A percentile compares a stretch with the other conserved stretches of the same genome.
Evolutionary conservation across 1,140 invertebrate species (phyloP).

Genomic region (Bombus breviceps): DNA sequence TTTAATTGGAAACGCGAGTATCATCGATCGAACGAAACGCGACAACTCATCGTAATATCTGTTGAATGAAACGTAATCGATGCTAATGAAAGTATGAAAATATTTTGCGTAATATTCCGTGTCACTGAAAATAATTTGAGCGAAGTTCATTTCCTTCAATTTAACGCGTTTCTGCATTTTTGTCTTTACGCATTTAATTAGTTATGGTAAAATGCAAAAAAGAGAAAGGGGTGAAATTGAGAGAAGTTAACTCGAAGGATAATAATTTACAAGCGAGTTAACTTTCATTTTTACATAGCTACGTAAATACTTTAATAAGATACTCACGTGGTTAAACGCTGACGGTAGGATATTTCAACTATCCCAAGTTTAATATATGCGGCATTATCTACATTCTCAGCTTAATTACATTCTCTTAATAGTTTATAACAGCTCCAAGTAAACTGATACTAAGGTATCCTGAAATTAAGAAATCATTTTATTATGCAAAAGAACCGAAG

Average conservation of each 20-base stretch:
- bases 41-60: too few species aligned
- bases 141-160: not conserved
- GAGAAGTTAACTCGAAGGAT: not conserved
- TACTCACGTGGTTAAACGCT: constrained; percentile 58
- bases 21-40: not conserved
- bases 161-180: too few species aligned
- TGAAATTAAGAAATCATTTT: constrained; percentile 48
- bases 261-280: not conserved
- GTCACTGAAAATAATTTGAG: not conserved
- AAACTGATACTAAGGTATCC: constrained; percentile 29
- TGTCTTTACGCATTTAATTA: not conserved
- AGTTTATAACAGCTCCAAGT: constrained; percentile 61
- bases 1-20: not conserved
- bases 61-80: not conserved
- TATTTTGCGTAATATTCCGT: not conserved
- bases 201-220: not conserved
- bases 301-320: constrained; percentile 58
- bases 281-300: constrained; percentile 6
- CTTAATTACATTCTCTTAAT: constrained; percentile 75
- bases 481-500: not conserved
- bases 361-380: constrained; percentile 64
- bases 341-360: constrained; percentile 62
- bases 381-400: constrained; percentile 71
- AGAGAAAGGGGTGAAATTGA: not conserved
- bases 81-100: not conserved